phyloP scores from a whole-genome alignment of 1,140 invertebrate genomes.

The Diachasmimorpha longicaudata region DNA sequence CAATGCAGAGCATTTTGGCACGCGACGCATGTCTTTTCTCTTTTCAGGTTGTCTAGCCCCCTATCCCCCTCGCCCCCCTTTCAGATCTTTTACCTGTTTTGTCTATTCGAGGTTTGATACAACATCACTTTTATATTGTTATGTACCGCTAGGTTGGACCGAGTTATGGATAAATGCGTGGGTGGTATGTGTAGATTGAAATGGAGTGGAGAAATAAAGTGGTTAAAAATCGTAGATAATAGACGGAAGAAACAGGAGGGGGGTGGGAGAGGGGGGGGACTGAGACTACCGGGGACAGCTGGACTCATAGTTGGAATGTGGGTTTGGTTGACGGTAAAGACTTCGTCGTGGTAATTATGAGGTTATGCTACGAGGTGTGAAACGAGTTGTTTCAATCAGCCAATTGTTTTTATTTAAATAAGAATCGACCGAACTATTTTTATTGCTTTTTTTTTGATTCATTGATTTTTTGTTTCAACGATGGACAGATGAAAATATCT shows the following conservation, averaged over 20 bases:
- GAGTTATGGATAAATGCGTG: neutral
- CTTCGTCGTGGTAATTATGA: neutral
- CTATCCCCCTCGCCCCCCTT: neutral
- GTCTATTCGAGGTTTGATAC: neutral
- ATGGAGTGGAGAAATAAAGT: neutral
- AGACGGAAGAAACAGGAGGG: slow-evolving; percentile 40
- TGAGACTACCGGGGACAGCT: slow-evolving; percentile 47
- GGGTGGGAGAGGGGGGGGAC: slow-evolving; percentile 41
- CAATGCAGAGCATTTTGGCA: neutral
- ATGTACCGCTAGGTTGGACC: neutral
- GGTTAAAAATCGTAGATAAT: slow-evolving; percentile 12
- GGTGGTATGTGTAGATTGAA: neutral
- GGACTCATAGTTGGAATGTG: slow-evolving; percentile 52
- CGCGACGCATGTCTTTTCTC: neutral
- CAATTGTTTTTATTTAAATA: neutral
- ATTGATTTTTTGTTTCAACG: too few relatives aligned
- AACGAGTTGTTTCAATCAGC: neutral
- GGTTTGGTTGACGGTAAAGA: slow-evolving; percentile 54
- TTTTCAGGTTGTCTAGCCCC: neutral
- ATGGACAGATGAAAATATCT: too few relatives aligned
- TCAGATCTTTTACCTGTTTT: neutral
- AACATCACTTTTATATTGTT: neutral
- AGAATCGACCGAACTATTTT: too few relatives aligned
- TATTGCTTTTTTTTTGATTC: too few relatives aligned
- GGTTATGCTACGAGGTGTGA: neutral